These are phyloP conservation scores for Antedon mediterranea DNA, from an alignment of 53 echinoderm and acorn worm species.

Conservation along the genomic window DNA sequence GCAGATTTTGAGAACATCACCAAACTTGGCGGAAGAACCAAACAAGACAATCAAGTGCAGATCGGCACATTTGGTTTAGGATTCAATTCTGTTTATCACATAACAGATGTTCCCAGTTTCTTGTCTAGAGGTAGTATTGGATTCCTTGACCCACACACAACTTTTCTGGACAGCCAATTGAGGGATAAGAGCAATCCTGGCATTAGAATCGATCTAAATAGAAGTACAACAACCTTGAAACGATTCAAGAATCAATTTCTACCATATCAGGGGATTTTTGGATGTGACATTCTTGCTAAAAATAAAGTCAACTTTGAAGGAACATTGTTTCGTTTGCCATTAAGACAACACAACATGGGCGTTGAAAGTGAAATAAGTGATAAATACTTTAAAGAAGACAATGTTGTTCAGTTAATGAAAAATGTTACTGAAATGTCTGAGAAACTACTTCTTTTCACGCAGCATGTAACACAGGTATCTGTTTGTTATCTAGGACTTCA, in stretches of 20 bases:
- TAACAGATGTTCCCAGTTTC: too few relatives aligned
- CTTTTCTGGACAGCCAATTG: slow-evolving; percentile 37
- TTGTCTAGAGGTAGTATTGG: slow-evolving; percentile 51
- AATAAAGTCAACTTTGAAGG: slow-evolving; percentile 10
- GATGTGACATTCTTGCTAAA: slow-evolving; percentile 16
- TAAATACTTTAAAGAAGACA: slow-evolving; percentile 23
- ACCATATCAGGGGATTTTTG: too few relatives aligned
- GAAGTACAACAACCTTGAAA: slow-evolving; percentile 17
- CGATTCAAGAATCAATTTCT: slow-evolving; percentile 67
- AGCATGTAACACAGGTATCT: slow-evolving; percentile 39
- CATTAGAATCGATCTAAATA: too few relatives aligned
- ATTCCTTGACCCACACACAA: slow-evolving; percentile 65
- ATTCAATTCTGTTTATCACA: too few relatives aligned
- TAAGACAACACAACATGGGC: slow-evolving; percentile 28
- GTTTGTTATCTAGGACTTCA: neutral
- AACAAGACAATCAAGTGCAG: too few relatives aligned
- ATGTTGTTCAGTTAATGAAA: too few relatives aligned
- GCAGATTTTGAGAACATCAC: too few relatives aligned
- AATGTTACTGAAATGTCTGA: slow-evolving; percentile 3
- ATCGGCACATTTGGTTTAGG: too few relatives aligned
- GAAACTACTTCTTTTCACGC: too few relatives aligned
- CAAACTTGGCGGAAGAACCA: slow-evolving; percentile 67
- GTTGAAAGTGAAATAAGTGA: slow-evolving; percentile 20
- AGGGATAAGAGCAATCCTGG: too few relatives aligned
- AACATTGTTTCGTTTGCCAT: too few relatives aligned